These are phyloP conservation scores for Coleophora deauratella DNA, from an alignment of 2,888 invertebrate species.

Conservation along the genomic window DNA sequence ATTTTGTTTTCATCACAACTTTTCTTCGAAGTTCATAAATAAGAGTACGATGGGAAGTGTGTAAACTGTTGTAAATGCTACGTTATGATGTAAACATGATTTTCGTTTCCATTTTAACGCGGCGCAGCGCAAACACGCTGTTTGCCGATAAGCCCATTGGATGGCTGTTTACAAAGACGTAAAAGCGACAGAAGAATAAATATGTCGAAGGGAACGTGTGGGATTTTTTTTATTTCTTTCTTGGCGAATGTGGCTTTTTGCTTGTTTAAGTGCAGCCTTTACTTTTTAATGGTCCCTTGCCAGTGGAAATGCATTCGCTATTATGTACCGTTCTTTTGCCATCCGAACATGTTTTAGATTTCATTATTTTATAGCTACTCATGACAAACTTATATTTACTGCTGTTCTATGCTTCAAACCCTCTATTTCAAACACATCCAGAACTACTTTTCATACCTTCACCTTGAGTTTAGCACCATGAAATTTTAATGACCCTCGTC, in stretches of 20 bases:
- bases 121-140: conserved; percentile 36
- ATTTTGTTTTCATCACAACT: background rate
- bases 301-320: too few relatives aligned
- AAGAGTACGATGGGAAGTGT: conserved; percentile 6
- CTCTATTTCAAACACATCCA: too few relatives aligned
- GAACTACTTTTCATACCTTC: too few relatives aligned
- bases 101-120: conserved; percentile 39
- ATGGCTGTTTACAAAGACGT: conserved; percentile 29
- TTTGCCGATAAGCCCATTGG: conserved; percentile 34
- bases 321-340: too few relatives aligned
- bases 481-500: too few relatives aligned
- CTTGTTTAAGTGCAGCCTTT: too few relatives aligned
- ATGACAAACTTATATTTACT: too few relatives aligned
- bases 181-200: conserved; percentile 22
- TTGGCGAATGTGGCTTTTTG: conserved; percentile 9
- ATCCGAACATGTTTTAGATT: too few relatives aligned
- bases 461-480: too few relatives aligned
- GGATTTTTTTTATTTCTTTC: conserved; percentile 4
- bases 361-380: too few relatives aligned
- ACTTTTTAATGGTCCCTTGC: too few relatives aligned
- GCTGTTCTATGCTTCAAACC: too few relatives aligned
- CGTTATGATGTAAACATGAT: conserved; percentile 45
- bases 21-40: conserved; percentile 4
- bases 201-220: conserved; percentile 14
- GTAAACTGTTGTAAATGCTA: conserved; percentile 27